Conservation (phyloP, 2,797 vertebrate genomes). For the Eidolon dupreanum region DNA sequence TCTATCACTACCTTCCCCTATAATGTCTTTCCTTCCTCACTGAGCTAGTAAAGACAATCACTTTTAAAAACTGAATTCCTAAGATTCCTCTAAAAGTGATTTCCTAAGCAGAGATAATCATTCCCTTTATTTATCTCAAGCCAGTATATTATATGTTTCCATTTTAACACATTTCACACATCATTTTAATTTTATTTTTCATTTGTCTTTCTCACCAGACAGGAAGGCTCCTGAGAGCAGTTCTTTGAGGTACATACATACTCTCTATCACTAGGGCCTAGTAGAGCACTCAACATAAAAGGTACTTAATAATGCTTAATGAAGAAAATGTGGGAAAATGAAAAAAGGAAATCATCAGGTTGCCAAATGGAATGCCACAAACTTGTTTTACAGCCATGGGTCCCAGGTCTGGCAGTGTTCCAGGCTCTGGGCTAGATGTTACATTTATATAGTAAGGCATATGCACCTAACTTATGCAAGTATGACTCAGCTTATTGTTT, state of each 20-base stretch:
- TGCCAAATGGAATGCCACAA: background rate
- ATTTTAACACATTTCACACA: background rate
- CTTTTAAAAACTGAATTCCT: background rate
- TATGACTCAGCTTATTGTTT: too few species aligned
- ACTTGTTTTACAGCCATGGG: background rate
- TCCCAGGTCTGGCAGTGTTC: too few species aligned
- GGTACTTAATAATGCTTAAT: background rate
- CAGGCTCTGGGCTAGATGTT: too few species aligned
- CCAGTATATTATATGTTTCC: background rate
- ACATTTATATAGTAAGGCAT: too few species aligned
- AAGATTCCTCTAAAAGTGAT: background rate
- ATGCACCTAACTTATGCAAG: too few species aligned
- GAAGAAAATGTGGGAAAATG: background rate
- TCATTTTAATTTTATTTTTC: background rate
- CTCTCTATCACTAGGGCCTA: background rate
- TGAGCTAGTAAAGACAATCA: background rate
- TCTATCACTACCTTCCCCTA: background rate
- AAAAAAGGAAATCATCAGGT: background rate
- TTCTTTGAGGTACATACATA: background rate
- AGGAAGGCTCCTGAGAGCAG: background rate
- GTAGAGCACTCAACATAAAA: background rate
- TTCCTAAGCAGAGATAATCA: background rate
- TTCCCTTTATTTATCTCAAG: background rate
- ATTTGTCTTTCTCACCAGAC: background rate
- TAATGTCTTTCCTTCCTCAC: background rate